Conservation (phyloP, 2,113 vertebrate species). For the Hippocampus guttulatus region DNA sequence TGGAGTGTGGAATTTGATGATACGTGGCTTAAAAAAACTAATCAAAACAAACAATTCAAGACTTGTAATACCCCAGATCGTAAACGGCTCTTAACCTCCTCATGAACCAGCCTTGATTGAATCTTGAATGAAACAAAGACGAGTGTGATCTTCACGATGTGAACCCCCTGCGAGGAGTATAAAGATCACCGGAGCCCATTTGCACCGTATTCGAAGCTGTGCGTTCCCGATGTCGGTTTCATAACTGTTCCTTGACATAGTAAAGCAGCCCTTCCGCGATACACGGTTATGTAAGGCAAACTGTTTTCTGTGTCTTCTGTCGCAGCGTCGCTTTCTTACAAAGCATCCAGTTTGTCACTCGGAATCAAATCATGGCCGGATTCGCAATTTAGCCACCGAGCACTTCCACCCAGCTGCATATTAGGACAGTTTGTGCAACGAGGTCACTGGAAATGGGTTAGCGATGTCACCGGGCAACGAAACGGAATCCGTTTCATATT, state of each 20-base stretch:
- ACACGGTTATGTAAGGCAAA: slow-evolving; percentile 57
- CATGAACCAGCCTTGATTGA: neutral
- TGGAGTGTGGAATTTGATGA: too few relatives aligned
- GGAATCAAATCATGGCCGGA: slow-evolving; percentile 48
- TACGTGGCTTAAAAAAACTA: too few relatives aligned
- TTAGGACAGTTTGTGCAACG: slow-evolving; percentile 12
- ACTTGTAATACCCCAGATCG: neutral
- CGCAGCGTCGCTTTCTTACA: slow-evolving; percentile 31
- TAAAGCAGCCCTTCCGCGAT: slow-evolving; percentile 37
- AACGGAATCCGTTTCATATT: neutral
- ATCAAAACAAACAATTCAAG: too few relatives aligned
- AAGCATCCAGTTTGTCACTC: slow-evolving; percentile 49
- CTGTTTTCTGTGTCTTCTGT: slow-evolving; percentile 49
- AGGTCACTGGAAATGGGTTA: neutral
- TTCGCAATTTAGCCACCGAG: slow-evolving; percentile 38
- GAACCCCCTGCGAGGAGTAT: slow-evolving; percentile 22
- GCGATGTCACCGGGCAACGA: neutral
- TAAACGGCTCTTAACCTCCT: slow-evolving; percentile 19
- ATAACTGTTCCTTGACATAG: slow-evolving; percentile 52
- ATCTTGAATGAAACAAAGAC: slow-evolving; percentile 6
- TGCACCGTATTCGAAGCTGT: slow-evolving; percentile 31
- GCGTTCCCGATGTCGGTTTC: slow-evolving; percentile 60
- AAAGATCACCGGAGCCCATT: slow-evolving; percentile 26
- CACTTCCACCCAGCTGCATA: slow-evolving; percentile 10
- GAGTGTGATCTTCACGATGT: slow-evolving; percentile 12